Conservation (phyloP, 2,797 vertebrate genomes). For the Hemibagrus guttatus region DNA sequence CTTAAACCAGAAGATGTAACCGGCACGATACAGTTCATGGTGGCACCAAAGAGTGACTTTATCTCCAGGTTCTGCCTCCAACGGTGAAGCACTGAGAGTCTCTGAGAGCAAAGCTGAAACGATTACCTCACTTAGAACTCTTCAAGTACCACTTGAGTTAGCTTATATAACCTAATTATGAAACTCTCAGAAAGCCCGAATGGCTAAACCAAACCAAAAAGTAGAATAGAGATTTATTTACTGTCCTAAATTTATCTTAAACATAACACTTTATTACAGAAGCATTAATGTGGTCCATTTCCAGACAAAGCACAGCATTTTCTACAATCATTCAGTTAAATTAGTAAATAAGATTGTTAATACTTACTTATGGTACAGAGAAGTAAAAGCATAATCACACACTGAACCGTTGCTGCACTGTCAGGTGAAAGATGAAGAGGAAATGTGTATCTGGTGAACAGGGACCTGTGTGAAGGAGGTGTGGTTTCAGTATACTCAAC, state of each 20-base stretch:
- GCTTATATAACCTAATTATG: neutral
- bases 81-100: neutral
- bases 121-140: neutral
- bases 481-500: neutral
- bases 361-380: slow-evolving; percentile 3
- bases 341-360: neutral
- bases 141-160: too few species aligned
- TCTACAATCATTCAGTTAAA: neutral
- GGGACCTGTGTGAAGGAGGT: neutral
- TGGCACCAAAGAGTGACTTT: slow-evolving; percentile 11
- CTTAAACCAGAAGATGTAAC: slow-evolving; percentile 29
- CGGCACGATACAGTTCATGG: neutral
- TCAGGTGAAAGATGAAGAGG: neutral
- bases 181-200: neutral
- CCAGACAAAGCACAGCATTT: neutral
- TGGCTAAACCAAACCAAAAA: neutral
- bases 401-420: neutral
- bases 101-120: slow-evolving; percentile 12
- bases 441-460: neutral
- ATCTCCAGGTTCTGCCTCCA: slow-evolving; percentile 27
- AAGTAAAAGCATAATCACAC: neutral
- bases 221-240: neutral
- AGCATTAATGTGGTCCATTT: neutral
- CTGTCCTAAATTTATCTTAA: neutral
- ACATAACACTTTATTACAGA: neutral